Percentiles rank a stretch among this genome's conserved stretches.
Evolutionary conservation across 2,113 vertebrate species (phyloP).

Genomic region (Hippocampus barbouri): DNA sequence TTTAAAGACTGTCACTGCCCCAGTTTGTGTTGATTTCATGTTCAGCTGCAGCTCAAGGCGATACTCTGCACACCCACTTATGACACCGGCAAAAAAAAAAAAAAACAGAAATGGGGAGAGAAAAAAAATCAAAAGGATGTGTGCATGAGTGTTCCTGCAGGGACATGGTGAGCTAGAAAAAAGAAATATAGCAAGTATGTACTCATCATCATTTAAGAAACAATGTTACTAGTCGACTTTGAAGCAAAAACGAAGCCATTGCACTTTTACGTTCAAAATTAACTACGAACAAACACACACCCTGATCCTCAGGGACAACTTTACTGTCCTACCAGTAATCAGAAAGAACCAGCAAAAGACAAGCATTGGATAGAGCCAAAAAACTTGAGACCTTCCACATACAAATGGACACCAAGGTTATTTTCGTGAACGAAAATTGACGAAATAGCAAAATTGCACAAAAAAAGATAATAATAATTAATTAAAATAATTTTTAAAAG

Average conservation of each 20-base stretch:
- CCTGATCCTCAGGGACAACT: too few relatives aligned
- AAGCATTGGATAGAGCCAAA: constrained; percentile 7
- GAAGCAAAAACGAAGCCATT: background rate
- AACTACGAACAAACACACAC: background rate
- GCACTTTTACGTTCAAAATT: background rate
- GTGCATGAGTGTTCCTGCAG: constrained; percentile 18
- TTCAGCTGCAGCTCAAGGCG: constrained; percentile 70
- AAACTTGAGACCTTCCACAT: constrained; percentile 22
- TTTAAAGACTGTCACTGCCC: constrained; percentile 70
- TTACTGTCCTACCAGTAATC: too few relatives aligned
- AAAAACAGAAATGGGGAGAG: background rate
- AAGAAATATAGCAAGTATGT: constrained; percentile 9
- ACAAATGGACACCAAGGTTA: constrained; percentile 14
- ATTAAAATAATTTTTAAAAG: too few relatives aligned
- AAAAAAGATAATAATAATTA: too few relatives aligned
- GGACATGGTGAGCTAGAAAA: constrained; percentile 20
- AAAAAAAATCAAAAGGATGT: constrained; percentile 8
- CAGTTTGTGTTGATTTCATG: constrained; percentile 72
- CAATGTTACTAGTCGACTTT: background rate
- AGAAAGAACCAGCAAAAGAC: background rate
- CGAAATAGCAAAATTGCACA: too few relatives aligned
- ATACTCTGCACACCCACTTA: constrained; percentile 71
- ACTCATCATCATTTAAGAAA: background rate
- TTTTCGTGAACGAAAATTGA: too few relatives aligned
- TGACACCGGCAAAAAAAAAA: constrained; percentile 53